phyloP scores from a whole-genome alignment of 1,140 invertebrate genomes.

The Megalonaias nervosa region DNA sequence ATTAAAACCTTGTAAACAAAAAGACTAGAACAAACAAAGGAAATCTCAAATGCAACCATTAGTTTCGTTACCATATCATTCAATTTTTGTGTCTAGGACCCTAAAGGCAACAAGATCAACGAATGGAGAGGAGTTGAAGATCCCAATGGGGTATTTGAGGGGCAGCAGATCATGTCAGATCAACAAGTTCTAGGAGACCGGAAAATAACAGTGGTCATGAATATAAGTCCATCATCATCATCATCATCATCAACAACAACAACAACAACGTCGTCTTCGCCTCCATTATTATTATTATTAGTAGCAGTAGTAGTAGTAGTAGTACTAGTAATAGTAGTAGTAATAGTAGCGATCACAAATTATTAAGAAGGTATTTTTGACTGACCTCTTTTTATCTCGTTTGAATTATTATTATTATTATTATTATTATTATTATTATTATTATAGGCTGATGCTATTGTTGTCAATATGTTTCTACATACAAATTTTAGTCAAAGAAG shows the following conservation, averaged over 20 bases:
- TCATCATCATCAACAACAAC: not conserved
- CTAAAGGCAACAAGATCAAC: slow-evolving; percentile 28
- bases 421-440: too few species aligned
- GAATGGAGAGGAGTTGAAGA: slow-evolving; percentile 5
- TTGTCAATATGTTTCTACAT: too few species aligned
- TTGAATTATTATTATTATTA: too few species aligned
- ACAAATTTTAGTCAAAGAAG: too few species aligned
- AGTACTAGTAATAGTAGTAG: not conserved
- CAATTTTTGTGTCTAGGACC: slow-evolving; percentile 10
- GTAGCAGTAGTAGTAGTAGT: slow-evolving; percentile 10
- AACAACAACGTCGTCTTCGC: not conserved
- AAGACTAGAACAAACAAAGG: too few species aligned
- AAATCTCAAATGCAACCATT: too few species aligned
- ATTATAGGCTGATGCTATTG: too few species aligned
- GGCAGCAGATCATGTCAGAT: slow-evolving; percentile 20
- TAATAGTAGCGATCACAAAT: slow-evolving; percentile 1
- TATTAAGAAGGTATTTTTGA: too few species aligned
- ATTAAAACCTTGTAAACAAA: too few species aligned
- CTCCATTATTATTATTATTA: not conserved
- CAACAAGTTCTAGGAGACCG: slow-evolving; percentile 22
- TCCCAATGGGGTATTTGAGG: slow-evolving; percentile 17
- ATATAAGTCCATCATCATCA: slow-evolving; percentile 31
- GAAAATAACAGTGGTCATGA: slow-evolving; percentile 29
- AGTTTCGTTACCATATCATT: too few species aligned
- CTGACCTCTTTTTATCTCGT: too few species aligned